These are phyloP conservation scores for Hermetia illucens DNA, from an alignment of 1,140 invertebrate genomes.

Conservation along the genomic window DNA sequence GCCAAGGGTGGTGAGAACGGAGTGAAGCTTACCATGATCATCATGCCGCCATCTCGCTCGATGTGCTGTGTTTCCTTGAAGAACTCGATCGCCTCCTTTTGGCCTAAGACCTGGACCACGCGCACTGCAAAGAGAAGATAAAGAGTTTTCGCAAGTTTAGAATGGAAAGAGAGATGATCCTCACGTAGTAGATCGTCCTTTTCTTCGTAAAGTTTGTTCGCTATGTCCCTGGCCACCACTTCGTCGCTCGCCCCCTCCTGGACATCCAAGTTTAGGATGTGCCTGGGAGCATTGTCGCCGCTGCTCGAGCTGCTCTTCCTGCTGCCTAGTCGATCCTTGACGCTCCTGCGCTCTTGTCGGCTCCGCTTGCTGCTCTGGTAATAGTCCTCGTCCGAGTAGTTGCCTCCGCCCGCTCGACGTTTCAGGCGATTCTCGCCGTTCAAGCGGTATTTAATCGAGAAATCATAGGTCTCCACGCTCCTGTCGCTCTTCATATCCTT, in stretches of 20 bases:
- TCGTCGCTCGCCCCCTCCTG: conserved; percentile 33
- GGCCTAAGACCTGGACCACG: conserved; percentile 56
- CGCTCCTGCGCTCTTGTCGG: neutral
- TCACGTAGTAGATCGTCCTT: conserved; percentile 56
- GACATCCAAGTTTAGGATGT: conserved; percentile 33
- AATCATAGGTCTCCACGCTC: conserved; percentile 45
- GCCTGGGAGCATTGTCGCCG: conserved; percentile 12
- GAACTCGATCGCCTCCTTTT: conserved; percentile 56
- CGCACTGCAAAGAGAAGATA: conserved; percentile 40
- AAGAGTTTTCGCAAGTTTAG: conserved; percentile 6
- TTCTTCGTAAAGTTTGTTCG: conserved; percentile 51
- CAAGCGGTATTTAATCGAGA: conserved; percentile 21
- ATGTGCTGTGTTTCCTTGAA: conserved; percentile 64
- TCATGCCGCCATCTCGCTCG: conserved; percentile 68
- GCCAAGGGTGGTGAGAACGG: neutral
- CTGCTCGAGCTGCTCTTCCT: conserved; percentile 1
- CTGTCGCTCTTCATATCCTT: conserved; percentile 35
- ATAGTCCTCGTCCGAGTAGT: neutral
- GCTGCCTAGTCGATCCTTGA: neutral
- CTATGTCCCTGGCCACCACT: conserved; percentile 51
- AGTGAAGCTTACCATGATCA: conserved; percentile 46
- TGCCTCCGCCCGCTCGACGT: conserved; percentile 12
- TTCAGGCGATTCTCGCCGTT: conserved; percentile 26
- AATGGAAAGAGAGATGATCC: too few species aligned
- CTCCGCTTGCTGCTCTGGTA: neutral